A percentile compares a stretch with the other conserved stretches of the same genome.
These are phyloP conservation scores for Asarcornis scutulata DNA, from an alignment of 2,113 vertebrate species.

Conservation along the genomic window DNA sequence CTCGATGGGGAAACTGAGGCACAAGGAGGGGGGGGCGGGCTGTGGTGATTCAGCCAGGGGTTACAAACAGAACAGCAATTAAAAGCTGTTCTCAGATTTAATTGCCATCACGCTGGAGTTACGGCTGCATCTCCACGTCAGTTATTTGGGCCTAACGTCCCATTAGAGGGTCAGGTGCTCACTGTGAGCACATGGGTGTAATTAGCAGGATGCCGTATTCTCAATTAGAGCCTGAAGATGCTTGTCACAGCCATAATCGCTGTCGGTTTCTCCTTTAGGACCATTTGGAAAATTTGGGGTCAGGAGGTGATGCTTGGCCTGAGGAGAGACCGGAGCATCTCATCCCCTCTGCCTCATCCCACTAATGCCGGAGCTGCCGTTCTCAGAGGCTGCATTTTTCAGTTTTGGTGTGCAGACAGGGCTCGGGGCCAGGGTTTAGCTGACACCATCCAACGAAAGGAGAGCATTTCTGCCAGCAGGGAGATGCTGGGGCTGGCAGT, in stretches of 20 bases:
- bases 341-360: not conserved
- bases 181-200: not conserved
- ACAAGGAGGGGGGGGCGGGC: not conserved
- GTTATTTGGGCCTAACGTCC: slow-evolving; percentile 40
- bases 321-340: rapidly evolving
- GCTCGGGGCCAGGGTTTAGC: not conserved
- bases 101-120: not conserved
- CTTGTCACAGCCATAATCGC: not conserved
- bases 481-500: no score
- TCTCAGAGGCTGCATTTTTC: not conserved
- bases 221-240: slow-evolving; percentile 6
- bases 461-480: no score
- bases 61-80: not conserved
- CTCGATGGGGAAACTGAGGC: not conserved
- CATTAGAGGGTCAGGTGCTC: not conserved
- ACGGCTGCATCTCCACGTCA: not conserved
- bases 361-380: not conserved
- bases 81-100: not conserved
- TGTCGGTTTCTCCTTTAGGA: not conserved
- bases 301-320: not conserved
- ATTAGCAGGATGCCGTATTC: not conserved
- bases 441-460: rapidly evolving
- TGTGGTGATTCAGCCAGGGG: not conserved
- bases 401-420: no score
- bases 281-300: not conserved